A percentile compares a stretch with the other conserved stretches of the same genome.
Evolutionary conservation across 2,113 vertebrate genomes (phyloP).

Genomic region (Forbesichthys agassizii): DNA sequence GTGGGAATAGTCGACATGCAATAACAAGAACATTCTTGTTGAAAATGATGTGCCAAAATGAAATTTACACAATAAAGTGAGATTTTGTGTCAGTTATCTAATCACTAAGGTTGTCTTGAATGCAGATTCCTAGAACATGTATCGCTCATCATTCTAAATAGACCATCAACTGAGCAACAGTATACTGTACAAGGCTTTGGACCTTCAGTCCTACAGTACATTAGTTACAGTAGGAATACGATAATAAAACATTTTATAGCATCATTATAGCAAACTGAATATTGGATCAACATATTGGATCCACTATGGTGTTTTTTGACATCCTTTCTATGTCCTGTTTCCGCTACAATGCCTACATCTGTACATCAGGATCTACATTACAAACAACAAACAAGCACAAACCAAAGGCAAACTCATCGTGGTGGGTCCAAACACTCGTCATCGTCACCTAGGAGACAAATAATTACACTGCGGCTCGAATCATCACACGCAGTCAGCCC

Average conservation of each 20-base stretch:
- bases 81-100: slow-evolving; percentile 11
- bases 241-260: neutral
- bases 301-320: no score
- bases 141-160: neutral
- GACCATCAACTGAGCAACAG: neutral
- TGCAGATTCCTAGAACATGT: neutral
- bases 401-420: no score
- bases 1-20: slow-evolving; percentile 27
- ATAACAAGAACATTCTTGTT: slow-evolving; percentile 19
- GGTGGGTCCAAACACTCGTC: slow-evolving; percentile 32
- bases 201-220: neutral
- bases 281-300: neutral
- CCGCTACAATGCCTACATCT: neutral
- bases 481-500: slow-evolving; percentile 24
- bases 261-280: neutral
- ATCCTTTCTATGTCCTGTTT: no score
- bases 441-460: slow-evolving; percentile 44
- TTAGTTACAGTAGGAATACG: neutral
- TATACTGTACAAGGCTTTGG: neutral
- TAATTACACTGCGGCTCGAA: slow-evolving; percentile 26
- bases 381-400: neutral
- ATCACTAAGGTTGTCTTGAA: neutral
- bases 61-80: neutral
- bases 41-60: slow-evolving; percentile 17
- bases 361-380: neutral